These are phyloP conservation scores for Monopterus albus DNA, from an alignment of 2,113 vertebrate genomes.

Conservation along the genomic window DNA sequence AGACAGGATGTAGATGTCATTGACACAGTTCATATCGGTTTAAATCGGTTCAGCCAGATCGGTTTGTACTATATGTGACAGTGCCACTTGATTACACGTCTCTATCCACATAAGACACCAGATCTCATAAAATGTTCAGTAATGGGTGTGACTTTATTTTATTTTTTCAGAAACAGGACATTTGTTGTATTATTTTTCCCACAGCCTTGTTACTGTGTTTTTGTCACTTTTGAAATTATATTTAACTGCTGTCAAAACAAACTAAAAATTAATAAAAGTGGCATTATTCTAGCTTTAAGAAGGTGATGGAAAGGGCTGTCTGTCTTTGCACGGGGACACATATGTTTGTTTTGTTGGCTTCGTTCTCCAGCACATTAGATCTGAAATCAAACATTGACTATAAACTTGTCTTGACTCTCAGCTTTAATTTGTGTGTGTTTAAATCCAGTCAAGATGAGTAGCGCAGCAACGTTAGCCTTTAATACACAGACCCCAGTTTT, in stretches of 20 bases:
- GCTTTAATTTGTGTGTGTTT: background rate
- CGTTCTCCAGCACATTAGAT: background rate
- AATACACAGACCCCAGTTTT: background rate
- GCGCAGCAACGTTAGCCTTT: background rate
- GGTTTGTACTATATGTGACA: too few relatives aligned
- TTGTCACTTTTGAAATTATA: background rate
- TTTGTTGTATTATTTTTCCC: background rate
- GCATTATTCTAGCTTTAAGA: slow-evolving; percentile 5
- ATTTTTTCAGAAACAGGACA: background rate
- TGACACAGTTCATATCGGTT: background rate
- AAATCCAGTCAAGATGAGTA: background rate
- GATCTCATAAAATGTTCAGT: too few relatives aligned
- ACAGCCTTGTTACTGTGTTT: background rate
- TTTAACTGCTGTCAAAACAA: background rate
- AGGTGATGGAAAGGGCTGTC: background rate
- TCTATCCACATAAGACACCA: too few relatives aligned
- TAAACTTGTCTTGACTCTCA: background rate
- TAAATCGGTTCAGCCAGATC: too few relatives aligned
- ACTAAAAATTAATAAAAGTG: slow-evolving; percentile 10
- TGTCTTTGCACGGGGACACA: background rate
- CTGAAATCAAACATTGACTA: background rate
- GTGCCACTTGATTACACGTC: too few relatives aligned
- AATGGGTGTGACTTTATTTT: too few relatives aligned
- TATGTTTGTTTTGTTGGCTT: background rate
- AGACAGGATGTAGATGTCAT: background rate